A percentile compares a stretch with the other conserved stretches of the same genome.
These are phyloP conservation scores for Orius insidiosus DNA, from an alignment of 1,140 invertebrate species.

Conservation along the genomic window DNA sequence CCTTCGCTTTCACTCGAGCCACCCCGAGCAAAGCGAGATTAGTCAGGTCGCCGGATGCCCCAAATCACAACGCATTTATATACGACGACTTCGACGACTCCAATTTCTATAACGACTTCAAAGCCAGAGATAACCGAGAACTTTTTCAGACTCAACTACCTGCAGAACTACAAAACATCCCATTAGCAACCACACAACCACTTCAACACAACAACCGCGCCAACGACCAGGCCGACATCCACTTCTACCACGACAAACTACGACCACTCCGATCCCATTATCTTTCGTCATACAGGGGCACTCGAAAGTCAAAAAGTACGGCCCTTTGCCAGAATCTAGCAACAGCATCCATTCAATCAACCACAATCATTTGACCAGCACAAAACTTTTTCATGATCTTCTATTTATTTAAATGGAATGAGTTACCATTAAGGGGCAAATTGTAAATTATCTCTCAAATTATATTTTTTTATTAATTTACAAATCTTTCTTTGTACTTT, in stretches of 20 bases:
- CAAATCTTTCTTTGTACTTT: not conserved
- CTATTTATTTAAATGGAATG: too few species aligned
- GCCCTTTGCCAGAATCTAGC: slow-evolving; percentile 4
- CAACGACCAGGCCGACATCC: not conserved
- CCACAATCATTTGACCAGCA: slow-evolving; percentile 6
- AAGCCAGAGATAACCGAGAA: not conserved
- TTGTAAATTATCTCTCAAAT: too few species aligned
- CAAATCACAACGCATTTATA: not conserved
- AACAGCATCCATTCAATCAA: slow-evolving; percentile 6
- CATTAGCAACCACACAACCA: not conserved
- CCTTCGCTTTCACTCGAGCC: slow-evolving; percentile 5
- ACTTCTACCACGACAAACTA: not conserved
- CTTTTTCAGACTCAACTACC: not conserved
- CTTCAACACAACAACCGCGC: not conserved
- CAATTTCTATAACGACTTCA: slow-evolving; percentile 1
- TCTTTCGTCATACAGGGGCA: slow-evolving; percentile 6
- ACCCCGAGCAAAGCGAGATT: not conserved
- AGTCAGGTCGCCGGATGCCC: slow-evolving; percentile 6
- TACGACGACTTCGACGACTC: slow-evolving; percentile 1
- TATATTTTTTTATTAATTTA: not conserved
- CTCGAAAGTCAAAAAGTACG: slow-evolving; percentile 9
- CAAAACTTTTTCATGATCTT: not conserved
- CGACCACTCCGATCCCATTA: not conserved
- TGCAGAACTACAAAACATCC: not conserved
- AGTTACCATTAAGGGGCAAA: too few species aligned